Percentiles rank a stretch among this genome's conserved stretches.
phyloP scores from a whole-genome alignment of 2,113 vertebrate species.

The human (Homo sapiens) region GRCh38 chr1:203502001-203502500 shows the following conservation, averaged over 20 bases:
- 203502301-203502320: not conserved
- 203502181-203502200: not conserved
- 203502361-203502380: rapidly evolving
- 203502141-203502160: not conserved
- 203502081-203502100: not conserved
- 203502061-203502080: not conserved
- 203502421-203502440: rapidly evolving
- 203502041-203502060: not conserved
- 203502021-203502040: not conserved
- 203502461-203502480: too few relatives aligned
- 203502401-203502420: not conserved
- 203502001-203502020: not conserved
- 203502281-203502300: not conserved
- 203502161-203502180: not conserved
- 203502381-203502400: not conserved
- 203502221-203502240: not conserved
- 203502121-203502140: not conserved
- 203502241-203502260: rapidly evolving
- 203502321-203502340: rapidly evolving
- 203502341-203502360: too few relatives aligned
- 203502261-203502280: rapidly evolving
- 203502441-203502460: not conserved
- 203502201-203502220: not conserved
- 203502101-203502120: not conserved
- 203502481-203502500: not conserved